These are phyloP conservation scores for human DNA, from an alignment of 2,113 vertebrate species.

Conservation along the genomic window GRCh38 chr14:103386001-103386500, in stretches of 20 bases:
- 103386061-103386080: slow-evolving; percentile 95
- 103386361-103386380: accelerated
- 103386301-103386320: accelerated
- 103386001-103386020: slow-evolving; percentile 55
- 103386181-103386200: accelerated
- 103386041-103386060: slow-evolving; percentile 95
- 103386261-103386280: not conserved
- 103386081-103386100: slow-evolving; percentile 86
- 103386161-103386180: not conserved
- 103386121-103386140: not conserved
- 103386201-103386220: not conserved
- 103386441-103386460: no score
- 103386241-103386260: not conserved
- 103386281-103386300: accelerated
- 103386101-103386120: not conserved
- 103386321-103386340: not conserved
- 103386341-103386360: not conserved
- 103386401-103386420: accelerated
- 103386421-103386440: accelerated
- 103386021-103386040: slow-evolving; percentile 93
- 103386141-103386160: not conserved
- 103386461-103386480: not conserved
- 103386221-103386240: not conserved
- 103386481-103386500: not conserved
- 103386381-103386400: accelerated